These are phyloP conservation scores for Menura novaehollandiae DNA, from an alignment of 2,113 vertebrate species.

Conservation along the genomic window DNA sequence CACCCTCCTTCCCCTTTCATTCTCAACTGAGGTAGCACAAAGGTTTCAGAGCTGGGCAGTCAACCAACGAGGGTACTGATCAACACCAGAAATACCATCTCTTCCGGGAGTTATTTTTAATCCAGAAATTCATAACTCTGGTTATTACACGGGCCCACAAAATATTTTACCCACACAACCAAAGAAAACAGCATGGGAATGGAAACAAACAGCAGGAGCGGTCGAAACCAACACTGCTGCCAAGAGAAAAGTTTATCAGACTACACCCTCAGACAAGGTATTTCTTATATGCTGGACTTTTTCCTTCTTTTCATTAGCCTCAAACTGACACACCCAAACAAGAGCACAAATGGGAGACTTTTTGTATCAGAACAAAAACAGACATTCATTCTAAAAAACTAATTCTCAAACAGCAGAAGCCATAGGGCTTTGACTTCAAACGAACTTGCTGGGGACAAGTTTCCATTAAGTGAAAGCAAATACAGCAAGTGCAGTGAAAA, in stretches of 20 bases:
- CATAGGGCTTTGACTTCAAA: neutral
- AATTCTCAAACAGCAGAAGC: neutral
- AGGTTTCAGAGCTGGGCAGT: neutral
- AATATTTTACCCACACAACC: neutral
- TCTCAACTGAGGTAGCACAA: neutral
- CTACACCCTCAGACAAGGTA: neutral
- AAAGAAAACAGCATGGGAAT: neutral
- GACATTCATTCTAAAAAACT: neutral
- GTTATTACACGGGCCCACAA: neutral
- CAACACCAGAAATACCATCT: neutral
- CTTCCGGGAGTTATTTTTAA: neutral
- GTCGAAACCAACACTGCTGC: neutral
- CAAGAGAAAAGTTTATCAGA: neutral
- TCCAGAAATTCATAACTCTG: neutral
- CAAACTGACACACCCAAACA: neutral
- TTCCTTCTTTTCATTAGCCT: neutral
- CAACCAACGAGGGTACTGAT: neutral
- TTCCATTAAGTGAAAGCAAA: neutral
- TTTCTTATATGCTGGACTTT: neutral
- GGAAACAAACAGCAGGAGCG: neutral
- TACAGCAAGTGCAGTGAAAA: neutral
- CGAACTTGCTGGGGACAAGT: neutral
- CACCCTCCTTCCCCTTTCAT: neutral
- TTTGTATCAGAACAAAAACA: neutral
- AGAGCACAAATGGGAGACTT: neutral